A percentile compares a stretch with the other conserved stretches of the same genome.
Conservation (phyloP, 2,113 vertebrate species). For the Thamnophis sirtalis region DNA sequence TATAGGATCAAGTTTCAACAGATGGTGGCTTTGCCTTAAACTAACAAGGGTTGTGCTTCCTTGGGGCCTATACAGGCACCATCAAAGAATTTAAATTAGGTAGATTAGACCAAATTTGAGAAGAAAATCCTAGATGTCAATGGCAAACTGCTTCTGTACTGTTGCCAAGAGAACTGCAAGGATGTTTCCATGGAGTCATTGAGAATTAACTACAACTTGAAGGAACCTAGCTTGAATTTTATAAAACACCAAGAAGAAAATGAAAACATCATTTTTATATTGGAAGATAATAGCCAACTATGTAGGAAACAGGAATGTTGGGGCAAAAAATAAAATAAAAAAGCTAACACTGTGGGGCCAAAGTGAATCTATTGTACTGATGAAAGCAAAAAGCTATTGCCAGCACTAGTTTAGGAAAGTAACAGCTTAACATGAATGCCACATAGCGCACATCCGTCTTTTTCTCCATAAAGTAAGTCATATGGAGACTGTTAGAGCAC, state of each 20-base stretch:
- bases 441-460: background rate
- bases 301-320: background rate
- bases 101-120: background rate
- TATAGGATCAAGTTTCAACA: background rate
- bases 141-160: background rate
- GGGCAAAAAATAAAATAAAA: background rate
- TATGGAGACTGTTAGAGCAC: no score
- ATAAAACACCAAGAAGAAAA: background rate
- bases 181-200: background rate
- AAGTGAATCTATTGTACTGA: background rate
- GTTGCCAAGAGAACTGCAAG: background rate
- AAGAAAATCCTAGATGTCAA: background rate
- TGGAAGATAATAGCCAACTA: background rate
- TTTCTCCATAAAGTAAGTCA: background rate
- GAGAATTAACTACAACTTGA: background rate
- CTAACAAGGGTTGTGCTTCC: background rate
- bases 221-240: background rate
- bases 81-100: background rate
- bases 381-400: background rate
- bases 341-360: background rate
- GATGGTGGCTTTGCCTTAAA: background rate
- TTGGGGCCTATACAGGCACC: background rate
- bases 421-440: background rate
- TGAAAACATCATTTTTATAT: background rate
- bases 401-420: background rate